Evolutionary conservation across 2,888 invertebrate species (phyloP), one percentile per base, ranked within the genome.

Genomic region (Tetragonisca angustula): DNA sequence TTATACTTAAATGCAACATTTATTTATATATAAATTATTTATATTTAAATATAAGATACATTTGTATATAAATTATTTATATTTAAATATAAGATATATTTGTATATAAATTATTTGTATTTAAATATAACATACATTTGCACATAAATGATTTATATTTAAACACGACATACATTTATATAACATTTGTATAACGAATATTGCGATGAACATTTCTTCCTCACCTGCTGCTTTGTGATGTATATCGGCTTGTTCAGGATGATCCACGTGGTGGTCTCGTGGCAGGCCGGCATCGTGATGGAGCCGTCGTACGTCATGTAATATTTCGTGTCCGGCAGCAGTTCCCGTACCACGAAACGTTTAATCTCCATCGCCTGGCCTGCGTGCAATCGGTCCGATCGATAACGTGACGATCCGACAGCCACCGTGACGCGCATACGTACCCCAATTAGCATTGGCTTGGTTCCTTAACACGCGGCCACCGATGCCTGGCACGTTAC

Each of bases 261-360:
- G 94, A 99, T 96, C 99, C 99, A 99, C 92, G 99, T 99, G 95
- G 99, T 99, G 43, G 99, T 99, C 95, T 99, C 99, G 95, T 98
- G 97, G 95, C 99, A 99, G 87, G 99, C 98, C 4, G 99, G 99
- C 94, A 98, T 98, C 76, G 99, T 99, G 81, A 98, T 97, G 65
- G 99, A 99, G 72, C 99, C 99, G 93, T 99, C 99, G 95, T 99
- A 99, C 76, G 99, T 99, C 97, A 99, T 98, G 95, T 98, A 99
- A 95, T 98, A 98, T 93, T 98, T 97, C 69, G 99, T 99, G 91
- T 98, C 97, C 9, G 99, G 99, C 85, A 99, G 95, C 80, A 99
- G 96, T 50, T 98, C 98, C 75, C 97, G 96, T 75, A 99, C 97
- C 68, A 98, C 98, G 91, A 99, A 95, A 91, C 97, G 96, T 94